phyloP scores from a whole-genome alignment of 2,797 vertebrate species.

The Austrolebias charrua region DNA sequence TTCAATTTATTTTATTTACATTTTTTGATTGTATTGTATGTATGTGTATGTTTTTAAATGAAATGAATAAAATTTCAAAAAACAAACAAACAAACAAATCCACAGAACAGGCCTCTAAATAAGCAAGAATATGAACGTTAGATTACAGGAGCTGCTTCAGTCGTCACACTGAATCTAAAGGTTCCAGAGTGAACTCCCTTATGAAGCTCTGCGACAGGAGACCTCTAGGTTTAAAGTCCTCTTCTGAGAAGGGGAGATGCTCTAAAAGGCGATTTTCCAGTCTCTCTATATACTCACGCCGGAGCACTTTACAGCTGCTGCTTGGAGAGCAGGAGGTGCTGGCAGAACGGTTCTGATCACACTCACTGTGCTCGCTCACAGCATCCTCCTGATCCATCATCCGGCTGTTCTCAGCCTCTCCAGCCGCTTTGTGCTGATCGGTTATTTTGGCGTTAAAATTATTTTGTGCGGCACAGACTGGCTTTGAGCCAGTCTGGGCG shows the following conservation, averaged over 20 bases:
- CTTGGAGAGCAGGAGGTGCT: not conserved
- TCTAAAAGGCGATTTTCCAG: slow-evolving; percentile 60
- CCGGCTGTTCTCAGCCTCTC: not conserved
- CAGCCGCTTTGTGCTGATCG: not conserved
- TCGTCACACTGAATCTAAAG: slow-evolving; percentile 17
- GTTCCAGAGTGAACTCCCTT: slow-evolving; percentile 32
- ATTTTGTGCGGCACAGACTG: not conserved
- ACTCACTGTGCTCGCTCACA: slow-evolving; percentile 19
- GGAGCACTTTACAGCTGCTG: not conserved
- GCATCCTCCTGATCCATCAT: not conserved
- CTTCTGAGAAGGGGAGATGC: slow-evolving; percentile 62
- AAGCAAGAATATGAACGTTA: too few relatives aligned
- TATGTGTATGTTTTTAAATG: too few relatives aligned
- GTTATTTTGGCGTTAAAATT: slow-evolving; percentile 11
- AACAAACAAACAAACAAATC: too few relatives aligned
- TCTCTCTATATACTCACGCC: slow-evolving; percentile 34
- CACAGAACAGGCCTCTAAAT: too few relatives aligned
- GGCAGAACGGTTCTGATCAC: slow-evolving; percentile 10
- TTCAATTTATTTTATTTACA: too few relatives aligned
- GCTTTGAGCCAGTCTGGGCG: slow-evolving; percentile 23
- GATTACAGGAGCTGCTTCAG: not conserved
- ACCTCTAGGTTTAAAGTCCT: slow-evolving; percentile 54
- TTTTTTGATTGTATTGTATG: too few relatives aligned
- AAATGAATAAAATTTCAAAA: too few relatives aligned
- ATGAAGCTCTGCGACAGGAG: slow-evolving; percentile 30